Conservation (phyloP, 2,797 vertebrate species). For the Cyclura pinguis region DNA sequence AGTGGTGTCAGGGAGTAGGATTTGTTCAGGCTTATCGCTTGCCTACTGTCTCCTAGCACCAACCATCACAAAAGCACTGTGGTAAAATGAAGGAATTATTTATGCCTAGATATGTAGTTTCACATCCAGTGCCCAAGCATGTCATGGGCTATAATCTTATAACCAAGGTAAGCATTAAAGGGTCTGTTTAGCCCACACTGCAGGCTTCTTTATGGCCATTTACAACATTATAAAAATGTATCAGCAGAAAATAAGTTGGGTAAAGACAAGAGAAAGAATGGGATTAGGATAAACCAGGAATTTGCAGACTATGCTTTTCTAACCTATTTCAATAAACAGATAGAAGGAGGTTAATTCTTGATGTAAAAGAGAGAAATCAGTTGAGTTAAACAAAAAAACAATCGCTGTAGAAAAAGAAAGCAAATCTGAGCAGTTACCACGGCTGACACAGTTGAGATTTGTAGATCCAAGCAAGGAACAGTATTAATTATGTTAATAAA, state of each 20-base stretch:
- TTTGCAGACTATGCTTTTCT: background rate
- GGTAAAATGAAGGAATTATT: constrained; percentile 75
- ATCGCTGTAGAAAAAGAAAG: background rate
- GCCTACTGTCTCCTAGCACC: constrained; percentile 69
- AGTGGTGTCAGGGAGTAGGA: constrained; percentile 68
- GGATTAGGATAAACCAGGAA: background rate
- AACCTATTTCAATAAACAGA: background rate
- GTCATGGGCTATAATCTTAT: constrained; percentile 55
- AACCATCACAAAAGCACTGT: constrained; percentile 59
- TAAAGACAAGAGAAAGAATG: background rate
- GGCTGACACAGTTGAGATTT: background rate
- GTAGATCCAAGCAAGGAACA: background rate
- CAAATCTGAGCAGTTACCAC: background rate
- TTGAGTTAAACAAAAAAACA: background rate
- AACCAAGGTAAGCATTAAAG: constrained; percentile 67
- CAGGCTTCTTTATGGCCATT: constrained; percentile 2
- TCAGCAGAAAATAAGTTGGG: background rate
- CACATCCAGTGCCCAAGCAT: constrained; percentile 46
- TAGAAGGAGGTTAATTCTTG: constrained; percentile 9
- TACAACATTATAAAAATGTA: constrained; percentile 34
- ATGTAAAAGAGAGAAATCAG: background rate
- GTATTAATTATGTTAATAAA: too few relatives aligned
- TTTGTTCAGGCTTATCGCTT: constrained; percentile 74
- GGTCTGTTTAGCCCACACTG: constrained; percentile 41
- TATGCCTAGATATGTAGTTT: constrained; percentile 52